A percentile compares a stretch with the other conserved stretches of the same genome.
Evolutionary conservation across 2,797 vertebrate genomes (phyloP).

Genomic region (Hypotaenidia philippensis): DNA sequence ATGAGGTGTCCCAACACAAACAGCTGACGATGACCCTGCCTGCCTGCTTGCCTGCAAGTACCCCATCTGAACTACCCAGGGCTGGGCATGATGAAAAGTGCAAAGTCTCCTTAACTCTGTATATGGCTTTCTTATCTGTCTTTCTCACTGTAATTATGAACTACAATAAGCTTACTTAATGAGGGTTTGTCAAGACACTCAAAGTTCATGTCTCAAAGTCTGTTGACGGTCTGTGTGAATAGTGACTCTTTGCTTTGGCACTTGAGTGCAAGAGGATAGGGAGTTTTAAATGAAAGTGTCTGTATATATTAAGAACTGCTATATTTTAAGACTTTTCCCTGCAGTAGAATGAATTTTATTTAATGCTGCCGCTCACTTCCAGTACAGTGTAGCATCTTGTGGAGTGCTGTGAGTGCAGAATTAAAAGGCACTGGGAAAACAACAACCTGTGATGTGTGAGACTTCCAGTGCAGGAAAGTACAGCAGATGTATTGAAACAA

Average conservation of each 20-base stretch:
- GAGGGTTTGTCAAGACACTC: constrained; percentile 64
- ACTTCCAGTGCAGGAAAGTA: constrained; percentile 23
- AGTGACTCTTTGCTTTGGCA: constrained; percentile 27
- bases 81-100: constrained; percentile 77
- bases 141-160: constrained; percentile 70
- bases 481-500: constrained; percentile 6
- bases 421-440: constrained; percentile 21
- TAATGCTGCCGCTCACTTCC: constrained; percentile 34
- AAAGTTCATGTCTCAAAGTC: constrained; percentile 62
- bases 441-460: neutral
- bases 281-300: constrained; percentile 24
- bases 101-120: constrained; percentile 72
- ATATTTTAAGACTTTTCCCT: constrained; percentile 31
- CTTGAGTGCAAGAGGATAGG: neutral
- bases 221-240: constrained; percentile 58
- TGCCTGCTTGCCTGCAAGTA: constrained; percentile 76
- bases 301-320: constrained; percentile 45
- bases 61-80: constrained; percentile 72
- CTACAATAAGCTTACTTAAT: constrained; percentile 63
- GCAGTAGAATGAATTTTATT: constrained; percentile 43
- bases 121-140: constrained; percentile 75
- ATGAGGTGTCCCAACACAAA: constrained; percentile 74
- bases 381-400: constrained; percentile 28
- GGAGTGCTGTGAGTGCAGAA: constrained; percentile 7
- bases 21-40: constrained; percentile 70